These are phyloP conservation scores for Euclidia mi DNA, from an alignment of 2,888 invertebrate genomes.

Conservation along the genomic window DNA sequence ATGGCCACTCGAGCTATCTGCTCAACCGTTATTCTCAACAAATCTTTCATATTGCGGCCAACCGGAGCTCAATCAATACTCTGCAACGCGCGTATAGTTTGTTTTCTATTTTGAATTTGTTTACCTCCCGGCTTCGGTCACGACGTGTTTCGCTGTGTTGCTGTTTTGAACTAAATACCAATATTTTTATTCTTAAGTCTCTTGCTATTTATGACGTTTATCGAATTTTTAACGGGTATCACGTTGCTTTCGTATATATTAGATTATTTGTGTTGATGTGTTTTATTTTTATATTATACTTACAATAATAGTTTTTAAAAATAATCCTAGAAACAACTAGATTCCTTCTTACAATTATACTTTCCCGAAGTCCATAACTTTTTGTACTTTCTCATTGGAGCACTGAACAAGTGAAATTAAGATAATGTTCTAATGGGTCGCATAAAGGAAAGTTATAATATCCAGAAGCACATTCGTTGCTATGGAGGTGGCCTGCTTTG, in stretches of 20 bases:
- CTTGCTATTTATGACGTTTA: constrained; percentile 31
- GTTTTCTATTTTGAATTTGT: constrained; percentile 67
- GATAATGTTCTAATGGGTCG: constrained; percentile 68
- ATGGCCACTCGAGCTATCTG: constrained; percentile 87
- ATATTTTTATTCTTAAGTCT: constrained; percentile 41
- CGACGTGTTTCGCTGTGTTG: constrained; percentile 40
- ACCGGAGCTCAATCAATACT: constrained; percentile 79
- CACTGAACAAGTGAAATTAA: constrained; percentile 60
- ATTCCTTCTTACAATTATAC: constrained; percentile 24
- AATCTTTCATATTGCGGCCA: constrained; percentile 85
- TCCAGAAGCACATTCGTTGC: constrained; percentile 72
- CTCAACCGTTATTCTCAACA: constrained; percentile 85
- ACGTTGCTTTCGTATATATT: no score
- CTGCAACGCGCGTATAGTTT: constrained; percentile 65
- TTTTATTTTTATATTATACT: no score
- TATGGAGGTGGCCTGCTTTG: constrained; percentile 75
- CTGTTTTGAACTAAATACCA: constrained; percentile 43
- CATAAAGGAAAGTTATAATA: constrained; percentile 71
- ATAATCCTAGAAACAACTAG: constrained; percentile 10
- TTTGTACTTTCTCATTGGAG: constrained; percentile 53
- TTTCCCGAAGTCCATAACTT: constrained; percentile 37
- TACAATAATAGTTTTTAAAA: no score
- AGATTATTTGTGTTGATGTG: no score
- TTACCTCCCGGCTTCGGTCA: constrained; percentile 45
- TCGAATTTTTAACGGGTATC: constrained; percentile 26